Evolutionary conservation across 2,888 invertebrate species (phyloP), one percentile per base, ranked within the genome.

Genomic region (Hetaerina titia): DNA sequence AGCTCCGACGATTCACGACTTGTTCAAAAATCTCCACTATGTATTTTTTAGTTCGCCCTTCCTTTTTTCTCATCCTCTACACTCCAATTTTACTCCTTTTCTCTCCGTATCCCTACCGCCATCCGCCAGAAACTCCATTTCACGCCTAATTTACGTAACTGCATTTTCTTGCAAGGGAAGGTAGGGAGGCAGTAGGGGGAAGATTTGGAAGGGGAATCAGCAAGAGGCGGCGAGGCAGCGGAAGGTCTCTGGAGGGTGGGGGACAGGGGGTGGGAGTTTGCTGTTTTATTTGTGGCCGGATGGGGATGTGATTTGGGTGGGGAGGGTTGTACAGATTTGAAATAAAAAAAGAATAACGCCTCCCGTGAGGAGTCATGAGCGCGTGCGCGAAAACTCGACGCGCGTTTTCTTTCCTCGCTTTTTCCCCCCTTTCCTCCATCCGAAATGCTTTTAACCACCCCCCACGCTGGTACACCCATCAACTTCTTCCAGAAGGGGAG

Each of bases 131-230:
- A 95, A 95, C 95, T 97, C 97, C 97, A 97, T 97, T 97, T 97
- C 96, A 96, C 96, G 97, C 96, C 96, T 96, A 96, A 97, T 97
- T 97, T 96, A 96, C 96, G 96, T 96, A 96, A 96, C 96, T 96
- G 96, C 96, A 96, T 96, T 96, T 96, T 88, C 69, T 87, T 31
- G 31, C 13, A 31, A 81, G 81, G 45, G 45, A 45, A 45, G 45
- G 45, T 13, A 11, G 9, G 9, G 11, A 31, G 45, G 45, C 45
- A 45, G 45, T 45, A 45, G 7, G 81, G 81, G 81, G 69, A 69
- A 15, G 81, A 81, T 19, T 69, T 22, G 69, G 69, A 69, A 45
- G 45, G 45, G 45, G 45, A 45, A 45, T 45, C 45, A 45, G 45
- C 45, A 45, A 45, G 45, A 45, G 45, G 45, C 45, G 45, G 45